phyloP scores from a whole-genome alignment of 2,888 invertebrate species.

The Belgica antarctica region DNA sequence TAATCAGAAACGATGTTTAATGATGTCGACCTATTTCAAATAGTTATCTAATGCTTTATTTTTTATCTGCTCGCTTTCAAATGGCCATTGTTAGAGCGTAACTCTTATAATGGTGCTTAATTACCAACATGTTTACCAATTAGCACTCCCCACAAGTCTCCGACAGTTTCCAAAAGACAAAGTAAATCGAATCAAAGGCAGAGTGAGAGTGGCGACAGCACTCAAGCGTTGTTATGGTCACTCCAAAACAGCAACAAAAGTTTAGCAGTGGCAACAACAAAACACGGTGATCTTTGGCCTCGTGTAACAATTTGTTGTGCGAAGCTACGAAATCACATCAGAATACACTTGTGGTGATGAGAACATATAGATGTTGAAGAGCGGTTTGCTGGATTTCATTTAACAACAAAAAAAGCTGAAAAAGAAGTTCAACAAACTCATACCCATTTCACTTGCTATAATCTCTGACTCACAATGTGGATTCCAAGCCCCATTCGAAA shows the following conservation, averaged over 20 bases:
- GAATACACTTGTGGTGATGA: not conserved
- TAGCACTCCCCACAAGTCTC: slow-evolving; percentile 19
- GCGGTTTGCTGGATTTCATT: not conserved
- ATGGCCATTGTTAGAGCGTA: not conserved
- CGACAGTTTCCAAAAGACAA: slow-evolving; percentile 15
- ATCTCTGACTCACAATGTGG: not conserved
- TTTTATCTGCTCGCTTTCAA: not conserved
- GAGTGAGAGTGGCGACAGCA: not conserved
- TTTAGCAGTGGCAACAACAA: too few species aligned
- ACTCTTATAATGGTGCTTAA: slow-evolving; percentile 4
- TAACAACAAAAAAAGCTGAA: not conserved
- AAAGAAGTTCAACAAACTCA: slow-evolving; percentile 40
- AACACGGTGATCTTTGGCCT: too few species aligned
- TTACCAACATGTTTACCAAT: slow-evolving; percentile 41
- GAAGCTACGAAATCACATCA: too few species aligned
- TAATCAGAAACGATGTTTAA: not conserved
- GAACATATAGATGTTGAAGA: slow-evolving; percentile 27
- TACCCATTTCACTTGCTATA: slow-evolving; percentile 29
- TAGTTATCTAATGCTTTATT: not conserved
- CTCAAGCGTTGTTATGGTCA: not conserved
- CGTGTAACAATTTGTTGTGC: not conserved
- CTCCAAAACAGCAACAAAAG: not conserved
- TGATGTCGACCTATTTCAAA: not conserved
- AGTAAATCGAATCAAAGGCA: not conserved
- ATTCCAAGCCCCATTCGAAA: not conserved